These are phyloP conservation scores for Linepithema humile DNA, from an alignment of 1,140 invertebrate species.

Conservation along the genomic window DNA sequence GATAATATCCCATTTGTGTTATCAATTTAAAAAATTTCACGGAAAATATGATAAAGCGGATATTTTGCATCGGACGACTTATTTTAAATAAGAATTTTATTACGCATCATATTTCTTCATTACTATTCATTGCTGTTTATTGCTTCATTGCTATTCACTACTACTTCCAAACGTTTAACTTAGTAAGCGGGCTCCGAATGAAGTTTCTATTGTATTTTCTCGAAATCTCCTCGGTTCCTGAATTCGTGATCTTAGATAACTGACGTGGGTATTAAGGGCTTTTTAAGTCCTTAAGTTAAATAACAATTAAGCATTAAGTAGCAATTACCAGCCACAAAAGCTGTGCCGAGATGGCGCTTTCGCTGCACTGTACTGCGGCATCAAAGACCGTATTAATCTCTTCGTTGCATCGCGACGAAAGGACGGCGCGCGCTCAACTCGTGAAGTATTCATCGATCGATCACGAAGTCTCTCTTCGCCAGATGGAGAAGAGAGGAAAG, in stretches of 20 bases:
- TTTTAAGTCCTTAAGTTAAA: slow-evolving; percentile 33
- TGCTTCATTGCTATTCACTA: neutral
- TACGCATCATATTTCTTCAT: neutral
- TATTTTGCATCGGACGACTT: neutral
- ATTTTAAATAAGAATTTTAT: neutral
- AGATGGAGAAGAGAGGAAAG: neutral
- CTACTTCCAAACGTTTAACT: neutral
- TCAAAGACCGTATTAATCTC: slow-evolving; percentile 39
- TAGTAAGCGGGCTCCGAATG: neutral
- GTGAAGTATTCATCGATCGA: slow-evolving; percentile 20
- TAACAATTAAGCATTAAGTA: slow-evolving; percentile 54
- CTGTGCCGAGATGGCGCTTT: neutral
- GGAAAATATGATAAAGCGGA: neutral
- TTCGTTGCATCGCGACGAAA: neutral
- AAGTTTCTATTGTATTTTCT: slow-evolving; percentile 22
- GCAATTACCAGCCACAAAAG: slow-evolving; percentile 39
- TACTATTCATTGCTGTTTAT: neutral
- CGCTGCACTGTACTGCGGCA: neutral
- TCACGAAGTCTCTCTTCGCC: slow-evolving; percentile 15
- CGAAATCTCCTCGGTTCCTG: neutral
- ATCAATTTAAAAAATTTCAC: neutral
- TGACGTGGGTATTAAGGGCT: slow-evolving; percentile 5
- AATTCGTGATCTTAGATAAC: slow-evolving; percentile 8
- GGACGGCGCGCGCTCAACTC: neutral
- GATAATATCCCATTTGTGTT: too few species aligned